These are phyloP conservation scores for Spatula clypeata DNA, from an alignment of 2,797 vertebrate species.

Conservation along the genomic window DNA sequence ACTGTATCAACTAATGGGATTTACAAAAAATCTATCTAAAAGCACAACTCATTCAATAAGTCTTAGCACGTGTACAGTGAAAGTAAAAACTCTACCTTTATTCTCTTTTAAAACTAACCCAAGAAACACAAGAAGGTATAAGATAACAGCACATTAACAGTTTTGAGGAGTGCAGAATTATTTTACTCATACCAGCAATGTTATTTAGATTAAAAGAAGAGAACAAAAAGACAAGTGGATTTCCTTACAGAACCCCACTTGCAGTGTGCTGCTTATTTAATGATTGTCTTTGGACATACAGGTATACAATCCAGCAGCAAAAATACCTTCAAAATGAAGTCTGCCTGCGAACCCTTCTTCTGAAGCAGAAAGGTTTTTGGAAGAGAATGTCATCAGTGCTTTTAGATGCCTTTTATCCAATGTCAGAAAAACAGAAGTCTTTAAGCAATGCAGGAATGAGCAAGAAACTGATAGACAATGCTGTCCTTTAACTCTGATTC, in stretches of 20 bases:
- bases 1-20: neutral
- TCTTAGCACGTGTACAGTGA: neutral
- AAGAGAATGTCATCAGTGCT: neutral
- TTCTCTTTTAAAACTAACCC: neutral
- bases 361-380: neutral
- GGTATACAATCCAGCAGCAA: neutral
- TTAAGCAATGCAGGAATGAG: neutral
- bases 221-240: neutral
- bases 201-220: neutral
- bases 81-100: neutral
- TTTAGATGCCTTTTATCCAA: neutral
- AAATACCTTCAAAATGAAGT: slow-evolving; percentile 4
- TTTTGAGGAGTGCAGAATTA: neutral
- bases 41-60: neutral
- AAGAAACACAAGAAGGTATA: neutral
- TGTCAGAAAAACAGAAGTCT: neutral
- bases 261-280: neutral
- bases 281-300: neutral
- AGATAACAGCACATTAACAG: neutral
- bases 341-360: neutral
- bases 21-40: neutral
- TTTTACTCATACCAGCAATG: neutral
- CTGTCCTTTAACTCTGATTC: neutral
- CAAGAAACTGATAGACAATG: neutral
- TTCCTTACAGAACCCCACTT: neutral